A percentile compares a stretch with the other conserved stretches of the same genome.
Evolutionary conservation across 2,113 vertebrate species (phyloP).

Genomic region (Cololabis saira): DNA sequence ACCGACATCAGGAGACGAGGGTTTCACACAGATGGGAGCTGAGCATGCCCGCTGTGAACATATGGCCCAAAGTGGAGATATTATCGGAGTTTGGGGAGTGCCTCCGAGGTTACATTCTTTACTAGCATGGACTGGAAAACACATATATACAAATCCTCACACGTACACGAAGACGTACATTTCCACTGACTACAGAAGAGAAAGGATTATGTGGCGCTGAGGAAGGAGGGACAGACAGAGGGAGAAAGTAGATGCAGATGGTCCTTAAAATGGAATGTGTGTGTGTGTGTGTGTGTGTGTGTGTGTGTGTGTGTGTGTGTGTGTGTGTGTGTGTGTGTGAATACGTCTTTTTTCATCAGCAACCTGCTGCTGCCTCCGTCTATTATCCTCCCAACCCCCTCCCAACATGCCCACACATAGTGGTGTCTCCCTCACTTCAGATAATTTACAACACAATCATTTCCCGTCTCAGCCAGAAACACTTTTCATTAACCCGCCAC

Average conservation of each 20-base stretch:
- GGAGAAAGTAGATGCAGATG: background rate
- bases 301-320: background rate
- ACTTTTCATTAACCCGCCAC: background rate
- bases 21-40: constrained; percentile 38
- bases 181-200: background rate
- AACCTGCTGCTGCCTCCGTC: constrained; percentile 25
- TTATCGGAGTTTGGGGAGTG: constrained; percentile 16
- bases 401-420: constrained; percentile 8
- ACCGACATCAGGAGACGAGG: constrained; percentile 4
- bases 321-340: background rate
- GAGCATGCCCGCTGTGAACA: constrained; percentile 17
- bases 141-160: constrained; percentile 2
- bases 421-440: constrained; percentile 2
- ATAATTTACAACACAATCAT: background rate
- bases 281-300: background rate
- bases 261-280: background rate
- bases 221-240: background rate
- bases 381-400: constrained; percentile 15
- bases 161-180: background rate
- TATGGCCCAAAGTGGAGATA: constrained; percentile 15
- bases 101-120: constrained; percentile 28
- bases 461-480: background rate
- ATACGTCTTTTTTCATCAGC: constrained; percentile 60
- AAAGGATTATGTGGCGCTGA: background rate
- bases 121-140: constrained; percentile 15